Evolutionary conservation across 2,113 vertebrate species (phyloP), one percentile per base, ranked within the genome.

Genomic region (Hystrix cristata): DNA sequence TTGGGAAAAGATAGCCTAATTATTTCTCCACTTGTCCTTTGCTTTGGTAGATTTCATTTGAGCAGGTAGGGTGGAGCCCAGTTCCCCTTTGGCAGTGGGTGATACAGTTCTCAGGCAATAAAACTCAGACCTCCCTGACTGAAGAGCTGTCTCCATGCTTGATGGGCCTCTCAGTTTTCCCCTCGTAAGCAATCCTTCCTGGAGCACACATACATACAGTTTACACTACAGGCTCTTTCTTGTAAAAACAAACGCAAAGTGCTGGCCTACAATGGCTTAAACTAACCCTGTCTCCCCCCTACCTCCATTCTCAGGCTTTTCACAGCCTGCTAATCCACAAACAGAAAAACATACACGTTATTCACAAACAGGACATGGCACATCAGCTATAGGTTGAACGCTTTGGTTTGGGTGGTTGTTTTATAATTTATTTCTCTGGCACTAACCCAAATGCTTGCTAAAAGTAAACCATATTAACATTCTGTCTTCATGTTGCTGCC

Each of bases 381-480:
- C 78, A 86, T 85, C 71, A 88, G 82, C 84, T 53, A 72, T 86
- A 89, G 90, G 93, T 85, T 97, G 96, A 97, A 91, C 0, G 34
- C 81, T 97, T 97, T 90, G 48, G 53, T 85, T 95, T 96, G 48
- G 83, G 43, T 9, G 31, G 55, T 91, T 98, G 92, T 18, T 2
- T 96, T 97, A 96, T 34, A 79, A 55, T 79, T 79, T 87, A 55
- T 97, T 98, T 97, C 97, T 98, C 92, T 98, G 98, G 98, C 98
- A 9, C 25, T 89, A 71, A 65, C 98, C 96, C 97, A 98, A 98
- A 83, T 82, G 92, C 95, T 93, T 94, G 95, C 94, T 79, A 96
- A 97, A 96, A 97, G 95, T 92, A 97, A 97, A 60, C 94, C 46
- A 31, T 93, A 97, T 96, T 98, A 98, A 94, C 87, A 96, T 95